Conservation (phyloP, 2,888 invertebrate species). For the Drosophila fulvimacula region DNA sequence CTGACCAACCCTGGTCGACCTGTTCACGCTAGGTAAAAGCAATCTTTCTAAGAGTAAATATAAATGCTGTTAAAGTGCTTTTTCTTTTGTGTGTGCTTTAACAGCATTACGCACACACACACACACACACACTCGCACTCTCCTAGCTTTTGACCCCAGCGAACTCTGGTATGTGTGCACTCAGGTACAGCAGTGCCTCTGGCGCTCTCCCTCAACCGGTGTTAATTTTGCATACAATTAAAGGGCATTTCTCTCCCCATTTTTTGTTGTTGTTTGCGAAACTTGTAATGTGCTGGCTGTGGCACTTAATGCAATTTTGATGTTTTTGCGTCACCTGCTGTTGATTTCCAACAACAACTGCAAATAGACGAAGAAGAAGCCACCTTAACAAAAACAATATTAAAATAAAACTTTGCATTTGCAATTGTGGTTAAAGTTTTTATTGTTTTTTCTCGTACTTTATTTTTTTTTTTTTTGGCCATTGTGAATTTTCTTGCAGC, state of each 20-base stretch:
- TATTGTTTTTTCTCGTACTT: constrained; percentile 14
- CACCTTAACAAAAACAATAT: constrained; percentile 31
- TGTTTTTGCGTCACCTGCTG: constrained; percentile 67
- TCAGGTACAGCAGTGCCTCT: background rate
- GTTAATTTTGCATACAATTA: constrained; percentile 61
- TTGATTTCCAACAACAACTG: constrained; percentile 34
- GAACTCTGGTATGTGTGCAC: background rate
- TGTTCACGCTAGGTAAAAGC: constrained; percentile 19
- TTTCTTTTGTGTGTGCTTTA: constrained; percentile 6
- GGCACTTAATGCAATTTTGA: constrained; percentile 72
- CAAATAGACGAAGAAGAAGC: background rate
- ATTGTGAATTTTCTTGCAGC: constrained; percentile 45
- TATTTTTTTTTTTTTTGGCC: constrained; percentile 18
- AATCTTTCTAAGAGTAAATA: constrained; percentile 19
- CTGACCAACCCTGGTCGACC: constrained; percentile 20
- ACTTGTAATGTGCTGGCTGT: constrained; percentile 33
- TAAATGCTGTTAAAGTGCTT: constrained; percentile 49
- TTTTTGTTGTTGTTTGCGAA: constrained; percentile 18
- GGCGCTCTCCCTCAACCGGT: background rate
- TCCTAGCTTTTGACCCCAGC: constrained; percentile 18
- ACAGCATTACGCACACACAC: constrained; percentile 16
- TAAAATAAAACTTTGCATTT: constrained; percentile 48
- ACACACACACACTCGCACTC: constrained; percentile 3
- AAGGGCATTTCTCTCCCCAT: constrained; percentile 23
- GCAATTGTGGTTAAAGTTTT: constrained; percentile 67